Base-by-base conservation (phyloP, 2,888 invertebrate genomes). In the Ormyrus rosae region DNA sequence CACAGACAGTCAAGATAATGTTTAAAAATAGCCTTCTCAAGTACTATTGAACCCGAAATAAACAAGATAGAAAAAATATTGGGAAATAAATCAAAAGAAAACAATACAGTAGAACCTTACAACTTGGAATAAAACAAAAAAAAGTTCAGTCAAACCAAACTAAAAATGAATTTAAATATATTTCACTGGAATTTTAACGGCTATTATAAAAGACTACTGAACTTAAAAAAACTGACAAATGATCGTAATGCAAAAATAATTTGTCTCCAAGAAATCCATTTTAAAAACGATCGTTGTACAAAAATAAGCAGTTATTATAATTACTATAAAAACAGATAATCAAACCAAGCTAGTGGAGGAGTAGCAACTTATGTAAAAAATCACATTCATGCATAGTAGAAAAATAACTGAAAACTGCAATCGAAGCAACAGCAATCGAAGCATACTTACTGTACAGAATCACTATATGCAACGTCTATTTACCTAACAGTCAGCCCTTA, bases 261-360 rank as follows among this genome's bases (percentile, higher is more conserved):
- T 34, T 45, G 34, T 9, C 63, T 63, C 34, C 63, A 63, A 63
- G 63, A 63, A 45, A 63, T 8, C 7, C 63, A 63, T 63, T 63
- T 63, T 11, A 63, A 63, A 63, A 13, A 34, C 74, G 65, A 67
- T 65, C 60, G 19, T 34, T 67, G 69, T 78, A 19, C 51, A 34
- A 19, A 34, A 10, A 10, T 70, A 80, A 75, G 58, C 68, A 56
- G 53, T 71, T 82, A 85, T 85, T 82, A 85, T 79, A 84, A 84
- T 84, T 83, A 83, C 74, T 76, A 81, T 76, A 71, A 51, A 51
- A 48, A 75, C 55, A 56, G 58, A 56, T 56, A 13, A 48, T 48
- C 51, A 56, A 13, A 9, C 46, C 48, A 71, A 58, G 56, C 48
- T 7, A 45, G 46, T 34, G 55, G 63, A 63, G 63, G 53, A 0